Conservation (phyloP, 2,797 vertebrate species). For the Chromis chromis region DNA sequence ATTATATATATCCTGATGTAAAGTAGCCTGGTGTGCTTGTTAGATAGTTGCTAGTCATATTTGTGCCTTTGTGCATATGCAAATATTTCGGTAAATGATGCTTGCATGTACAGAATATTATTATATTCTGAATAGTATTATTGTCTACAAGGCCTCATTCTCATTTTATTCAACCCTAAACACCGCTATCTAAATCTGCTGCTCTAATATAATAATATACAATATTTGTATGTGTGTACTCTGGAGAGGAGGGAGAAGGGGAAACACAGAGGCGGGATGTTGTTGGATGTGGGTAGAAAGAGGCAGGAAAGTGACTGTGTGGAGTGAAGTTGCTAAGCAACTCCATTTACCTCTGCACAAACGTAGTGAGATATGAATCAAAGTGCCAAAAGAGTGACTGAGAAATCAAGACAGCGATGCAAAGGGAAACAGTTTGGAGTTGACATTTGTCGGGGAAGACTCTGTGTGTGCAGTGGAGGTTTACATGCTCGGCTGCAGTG, state of each 20-base stretch:
- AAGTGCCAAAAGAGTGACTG: constrained; percentile 45
- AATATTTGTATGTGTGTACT: not conserved
- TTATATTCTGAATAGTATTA: no score
- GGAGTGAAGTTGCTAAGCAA: constrained; percentile 75
- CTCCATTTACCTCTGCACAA: constrained; percentile 48
- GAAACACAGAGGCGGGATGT: constrained; percentile 9
- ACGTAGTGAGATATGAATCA: constrained; percentile 51
- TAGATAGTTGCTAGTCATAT: no score
- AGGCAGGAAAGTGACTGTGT: constrained; percentile 36
- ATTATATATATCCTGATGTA: no score
- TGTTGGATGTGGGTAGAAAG: constrained; percentile 37
- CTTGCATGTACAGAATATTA: no score
- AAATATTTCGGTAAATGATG: no score
- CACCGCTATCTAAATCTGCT: not conserved
- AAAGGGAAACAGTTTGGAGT: constrained; percentile 34
- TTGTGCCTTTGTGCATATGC: no score
- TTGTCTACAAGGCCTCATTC: no score
- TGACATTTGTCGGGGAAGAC: constrained; percentile 39
- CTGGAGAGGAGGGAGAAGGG: not conserved
- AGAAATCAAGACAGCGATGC: constrained; percentile 32
- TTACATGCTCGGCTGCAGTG: constrained; percentile 39
- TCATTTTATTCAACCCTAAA: not conserved
- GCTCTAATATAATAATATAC: not conserved
- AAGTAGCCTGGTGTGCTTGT: no score
- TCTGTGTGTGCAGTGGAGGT: constrained; percentile 24